Conservation (phyloP, 2,797 vertebrate species). For the Heliangelus exortis region DNA sequence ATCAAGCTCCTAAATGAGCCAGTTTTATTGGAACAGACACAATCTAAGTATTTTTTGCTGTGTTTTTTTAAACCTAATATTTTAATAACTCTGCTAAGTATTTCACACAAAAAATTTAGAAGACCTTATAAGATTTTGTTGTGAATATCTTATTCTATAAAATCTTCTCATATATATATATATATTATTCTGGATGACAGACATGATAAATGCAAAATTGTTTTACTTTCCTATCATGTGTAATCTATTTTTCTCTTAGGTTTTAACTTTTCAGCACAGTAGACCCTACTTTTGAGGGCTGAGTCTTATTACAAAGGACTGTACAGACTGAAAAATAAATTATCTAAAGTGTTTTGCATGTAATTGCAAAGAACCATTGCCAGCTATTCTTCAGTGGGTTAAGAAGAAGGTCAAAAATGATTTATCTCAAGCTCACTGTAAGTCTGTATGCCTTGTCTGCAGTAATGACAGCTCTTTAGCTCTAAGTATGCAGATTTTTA, state of each 20-base stretch:
- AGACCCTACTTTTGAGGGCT: background rate
- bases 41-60: background rate
- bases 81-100: background rate
- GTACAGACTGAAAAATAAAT: background rate
- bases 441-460: background rate
- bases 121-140: background rate
- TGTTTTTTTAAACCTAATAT: background rate
- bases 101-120: background rate
- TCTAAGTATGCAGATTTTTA: background rate
- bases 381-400: background rate
- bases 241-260: background rate
- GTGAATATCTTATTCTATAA: background rate
- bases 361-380: background rate
- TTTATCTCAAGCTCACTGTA: constrained; percentile 11
- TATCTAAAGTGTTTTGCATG: background rate
- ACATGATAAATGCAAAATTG: background rate
- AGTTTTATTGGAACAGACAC: background rate
- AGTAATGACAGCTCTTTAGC: background rate
- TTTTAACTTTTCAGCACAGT: background rate
- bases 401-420: background rate
- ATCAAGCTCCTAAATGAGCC: background rate
- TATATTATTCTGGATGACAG: background rate
- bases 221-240: background rate
- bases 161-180: too few relatives aligned
- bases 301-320: background rate